A percentile compares a stretch with the other conserved stretches of the same genome.
These are phyloP conservation scores for Cyrtorhinus lividipennis DNA, from an alignment of 1,140 invertebrate genomes.

Conservation along the genomic window DNA sequence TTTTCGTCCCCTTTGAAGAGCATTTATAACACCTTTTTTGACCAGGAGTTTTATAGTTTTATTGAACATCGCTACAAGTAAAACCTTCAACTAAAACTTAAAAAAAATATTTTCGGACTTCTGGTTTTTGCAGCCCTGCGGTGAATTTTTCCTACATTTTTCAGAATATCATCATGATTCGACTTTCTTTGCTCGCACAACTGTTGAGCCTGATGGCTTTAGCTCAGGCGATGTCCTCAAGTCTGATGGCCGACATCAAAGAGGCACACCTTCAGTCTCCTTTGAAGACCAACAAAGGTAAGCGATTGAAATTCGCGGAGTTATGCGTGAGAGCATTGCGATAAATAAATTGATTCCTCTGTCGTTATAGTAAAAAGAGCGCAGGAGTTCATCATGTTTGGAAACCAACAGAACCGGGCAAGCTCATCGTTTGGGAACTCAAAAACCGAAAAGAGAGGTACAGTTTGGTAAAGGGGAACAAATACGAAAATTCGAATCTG, in stretches of 20 bases:
- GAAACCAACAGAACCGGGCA: slow-evolving; percentile 33
- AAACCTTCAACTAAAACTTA: too few relatives aligned
- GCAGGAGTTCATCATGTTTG: slow-evolving; percentile 34
- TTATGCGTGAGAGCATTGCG: background rate
- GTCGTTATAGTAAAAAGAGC: slow-evolving; percentile 32
- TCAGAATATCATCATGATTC: background rate
- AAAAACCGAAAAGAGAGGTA: slow-evolving; percentile 17
- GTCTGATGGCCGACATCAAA: slow-evolving; percentile 18
- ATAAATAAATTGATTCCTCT: too few relatives aligned
- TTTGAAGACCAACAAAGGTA: slow-evolving; percentile 14
- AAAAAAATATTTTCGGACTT: too few relatives aligned
- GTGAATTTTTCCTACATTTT: too few relatives aligned
- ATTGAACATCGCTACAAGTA: too few relatives aligned
- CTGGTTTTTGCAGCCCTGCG: too few relatives aligned
- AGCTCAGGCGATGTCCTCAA: slow-evolving; percentile 10
- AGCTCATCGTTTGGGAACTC: slow-evolving; percentile 2
- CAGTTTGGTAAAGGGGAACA: too few relatives aligned
- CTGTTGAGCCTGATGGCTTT: background rate
- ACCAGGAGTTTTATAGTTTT: too few relatives aligned
- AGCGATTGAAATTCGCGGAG: too few relatives aligned
- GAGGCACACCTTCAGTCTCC: slow-evolving; percentile 14
- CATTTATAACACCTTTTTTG: too few relatives aligned
- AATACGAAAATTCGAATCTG: too few relatives aligned
- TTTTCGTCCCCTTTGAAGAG: too few relatives aligned
- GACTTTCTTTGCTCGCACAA: background rate